Evolutionary conservation across 2,113 vertebrate species (phyloP).

Genomic region (Emydura subglobosa): DNA sequence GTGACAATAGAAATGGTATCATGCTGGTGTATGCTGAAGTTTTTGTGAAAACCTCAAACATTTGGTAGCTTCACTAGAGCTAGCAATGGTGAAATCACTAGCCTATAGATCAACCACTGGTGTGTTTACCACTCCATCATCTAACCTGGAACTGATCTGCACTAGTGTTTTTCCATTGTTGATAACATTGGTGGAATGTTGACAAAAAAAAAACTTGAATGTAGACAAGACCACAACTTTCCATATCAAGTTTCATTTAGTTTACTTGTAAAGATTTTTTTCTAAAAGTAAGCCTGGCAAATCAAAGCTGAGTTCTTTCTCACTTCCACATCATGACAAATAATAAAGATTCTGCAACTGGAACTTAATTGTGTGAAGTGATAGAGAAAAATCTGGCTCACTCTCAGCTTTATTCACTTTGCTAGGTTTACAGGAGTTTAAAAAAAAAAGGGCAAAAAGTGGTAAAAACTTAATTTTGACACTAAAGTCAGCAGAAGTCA

Average conservation of each 20-base stretch:
- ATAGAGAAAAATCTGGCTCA: neutral
- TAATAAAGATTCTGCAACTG: neutral
- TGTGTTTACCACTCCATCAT: neutral
- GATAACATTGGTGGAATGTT: neutral
- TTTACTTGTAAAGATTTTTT: neutral
- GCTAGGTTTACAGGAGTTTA: neutral
- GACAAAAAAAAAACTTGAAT: neutral
- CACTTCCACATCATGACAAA: neutral
- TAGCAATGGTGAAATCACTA: neutral
- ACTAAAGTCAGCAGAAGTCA: constrained; percentile 15
- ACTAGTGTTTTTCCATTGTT: neutral
- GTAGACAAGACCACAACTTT: neutral
- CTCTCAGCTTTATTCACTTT: neutral
- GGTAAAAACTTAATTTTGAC: neutral
- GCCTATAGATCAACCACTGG: neutral
- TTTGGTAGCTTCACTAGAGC: neutral
- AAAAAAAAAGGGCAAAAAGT: neutral
- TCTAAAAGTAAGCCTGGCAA: neutral
- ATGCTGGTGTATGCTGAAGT: neutral
- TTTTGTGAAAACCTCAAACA: neutral
- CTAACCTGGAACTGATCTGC: neutral
- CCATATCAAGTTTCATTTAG: neutral
- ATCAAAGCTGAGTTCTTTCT: neutral
- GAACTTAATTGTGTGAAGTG: neutral
- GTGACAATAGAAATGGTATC: neutral